Conservation (phyloP, 2,797 vertebrate species). For the Meda fulgida region DNA sequence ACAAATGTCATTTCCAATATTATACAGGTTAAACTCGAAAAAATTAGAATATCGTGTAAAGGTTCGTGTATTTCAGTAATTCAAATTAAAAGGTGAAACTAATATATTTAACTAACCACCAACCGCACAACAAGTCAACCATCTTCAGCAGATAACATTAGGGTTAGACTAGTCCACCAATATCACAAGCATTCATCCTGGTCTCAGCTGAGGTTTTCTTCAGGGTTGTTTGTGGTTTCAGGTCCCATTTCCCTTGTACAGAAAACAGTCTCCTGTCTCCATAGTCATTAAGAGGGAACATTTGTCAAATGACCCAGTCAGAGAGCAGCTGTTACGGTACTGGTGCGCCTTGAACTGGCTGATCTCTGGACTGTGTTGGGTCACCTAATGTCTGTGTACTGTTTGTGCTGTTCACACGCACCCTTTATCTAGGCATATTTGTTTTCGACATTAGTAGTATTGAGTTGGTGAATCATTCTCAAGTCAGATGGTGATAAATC, state of each 20-base stretch:
- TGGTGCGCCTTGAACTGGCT: constrained; percentile 8
- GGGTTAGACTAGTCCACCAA: background rate
- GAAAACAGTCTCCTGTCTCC: background rate
- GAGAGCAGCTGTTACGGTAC: background rate
- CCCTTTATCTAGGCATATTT: constrained; percentile 17
- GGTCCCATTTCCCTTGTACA: constrained; percentile 1
- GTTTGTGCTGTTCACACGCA: background rate
- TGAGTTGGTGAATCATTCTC: constrained; percentile 5
- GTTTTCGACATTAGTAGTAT: constrained; percentile 26
- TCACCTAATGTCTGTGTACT: background rate
- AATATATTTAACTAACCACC: background rate
- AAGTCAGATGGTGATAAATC: background rate
- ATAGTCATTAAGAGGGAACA: constrained; percentile 11
- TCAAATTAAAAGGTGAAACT: too few relatives aligned
- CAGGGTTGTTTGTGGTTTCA: background rate
- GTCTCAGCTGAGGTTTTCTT: background rate
- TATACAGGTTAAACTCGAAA: too few relatives aligned
- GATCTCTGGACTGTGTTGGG: background rate
- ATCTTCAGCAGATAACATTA: background rate
- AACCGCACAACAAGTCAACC: background rate
- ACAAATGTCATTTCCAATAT: background rate
- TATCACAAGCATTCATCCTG: background rate
- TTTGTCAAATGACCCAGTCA: constrained; percentile 18
- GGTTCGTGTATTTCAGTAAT: too few relatives aligned
- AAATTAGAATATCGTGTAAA: too few relatives aligned